Percentiles rank a stretch among this genome's conserved stretches.
Conservation (phyloP, 2,797 vertebrate genomes). For the Sciurus carolinensis region DNA sequence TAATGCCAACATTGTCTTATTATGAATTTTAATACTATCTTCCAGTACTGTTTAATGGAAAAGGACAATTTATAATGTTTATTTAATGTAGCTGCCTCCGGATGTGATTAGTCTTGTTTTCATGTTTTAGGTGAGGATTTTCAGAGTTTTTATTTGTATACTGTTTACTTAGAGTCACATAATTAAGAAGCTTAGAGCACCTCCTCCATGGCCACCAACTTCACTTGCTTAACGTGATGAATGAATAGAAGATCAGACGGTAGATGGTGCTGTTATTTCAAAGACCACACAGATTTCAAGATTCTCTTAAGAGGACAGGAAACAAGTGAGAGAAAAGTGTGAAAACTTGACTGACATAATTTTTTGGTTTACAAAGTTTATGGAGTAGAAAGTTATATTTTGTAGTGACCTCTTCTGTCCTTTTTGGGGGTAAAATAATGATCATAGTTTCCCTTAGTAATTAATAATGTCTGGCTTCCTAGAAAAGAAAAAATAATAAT, state of each 20-base stretch:
- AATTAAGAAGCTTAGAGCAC: neutral
- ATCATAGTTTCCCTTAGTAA: neutral
- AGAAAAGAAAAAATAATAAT: slow-evolving; percentile 45
- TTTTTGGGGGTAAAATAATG: slow-evolving; percentile 62
- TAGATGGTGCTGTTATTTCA: slow-evolving; percentile 91
- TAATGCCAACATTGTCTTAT: neutral
- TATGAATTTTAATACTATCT: neutral
- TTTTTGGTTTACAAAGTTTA: slow-evolving; percentile 46
- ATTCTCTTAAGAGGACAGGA: slow-evolving; percentile 60
- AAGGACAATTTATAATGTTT: neutral
- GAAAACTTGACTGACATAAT: slow-evolving; percentile 55
- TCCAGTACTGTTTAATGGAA: neutral
- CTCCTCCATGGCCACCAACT: rapidly evolving
- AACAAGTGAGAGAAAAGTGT: slow-evolving; percentile 4
- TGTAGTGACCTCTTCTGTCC: slow-evolving; percentile 30
- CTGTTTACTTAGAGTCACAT: neutral
- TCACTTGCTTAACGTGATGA: neutral
- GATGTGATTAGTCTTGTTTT: neutral
- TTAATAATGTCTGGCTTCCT: slow-evolving; percentile 25
- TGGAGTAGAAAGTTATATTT: slow-evolving; percentile 21
- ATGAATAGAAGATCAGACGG: slow-evolving; percentile 83
- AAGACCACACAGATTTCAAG: slow-evolving; percentile 64
- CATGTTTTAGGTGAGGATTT: neutral
- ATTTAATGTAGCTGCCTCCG: neutral
- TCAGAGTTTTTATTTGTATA: neutral